Base-by-base conservation (phyloP, 2,113 vertebrate species). In the Nymphicus hollandicus region DNA sequence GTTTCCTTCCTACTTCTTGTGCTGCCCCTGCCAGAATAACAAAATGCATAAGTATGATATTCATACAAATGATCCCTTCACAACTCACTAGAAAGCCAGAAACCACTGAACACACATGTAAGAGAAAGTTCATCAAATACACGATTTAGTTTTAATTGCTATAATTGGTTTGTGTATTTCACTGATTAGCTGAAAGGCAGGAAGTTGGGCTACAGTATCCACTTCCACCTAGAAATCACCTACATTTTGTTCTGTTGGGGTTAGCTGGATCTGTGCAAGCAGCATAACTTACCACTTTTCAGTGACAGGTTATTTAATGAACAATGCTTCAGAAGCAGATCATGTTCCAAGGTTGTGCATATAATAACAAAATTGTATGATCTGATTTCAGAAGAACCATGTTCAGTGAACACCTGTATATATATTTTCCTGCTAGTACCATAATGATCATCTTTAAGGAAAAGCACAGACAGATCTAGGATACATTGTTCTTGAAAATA, bases 391-490 rank as follows among this genome's bases (percentile, higher is more conserved):
- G 58, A 80, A 72, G 28, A 77, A 70, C 8, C 17, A 12, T 17
- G 28, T 55, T 89, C 64, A 41, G 20, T 27, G 47, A 90, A 79
- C 44, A 91, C 11, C 52, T 89, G 55, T 37, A 53, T 85, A 87
- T 87, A 46, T 35, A 81, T 53, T 74, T 50, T 91, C 66, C 56
- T 88, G n/a, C 70, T 66, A 78, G 17, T 44, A 82, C 82, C 74
- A 63, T 95, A 90, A 84, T 70, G 78, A 93, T 65, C 63, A 70
- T 72, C 89, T 76, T 82, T 79, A 71, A 72, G 78, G 58, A 93
- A 93, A 89, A 68, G 39, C 56, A 87, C 27, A 92, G 33, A 76
- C 27, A 91, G 50, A 61, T 80, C 39, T 72, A 76, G 47, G 64
- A 91, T 86, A 69, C 10, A 33, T 82, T 90, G 72, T 61, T 82